These are phyloP conservation scores for Synchiropus splendidus DNA, from an alignment of 2,113 vertebrate genomes.

Conservation along the genomic window DNA sequence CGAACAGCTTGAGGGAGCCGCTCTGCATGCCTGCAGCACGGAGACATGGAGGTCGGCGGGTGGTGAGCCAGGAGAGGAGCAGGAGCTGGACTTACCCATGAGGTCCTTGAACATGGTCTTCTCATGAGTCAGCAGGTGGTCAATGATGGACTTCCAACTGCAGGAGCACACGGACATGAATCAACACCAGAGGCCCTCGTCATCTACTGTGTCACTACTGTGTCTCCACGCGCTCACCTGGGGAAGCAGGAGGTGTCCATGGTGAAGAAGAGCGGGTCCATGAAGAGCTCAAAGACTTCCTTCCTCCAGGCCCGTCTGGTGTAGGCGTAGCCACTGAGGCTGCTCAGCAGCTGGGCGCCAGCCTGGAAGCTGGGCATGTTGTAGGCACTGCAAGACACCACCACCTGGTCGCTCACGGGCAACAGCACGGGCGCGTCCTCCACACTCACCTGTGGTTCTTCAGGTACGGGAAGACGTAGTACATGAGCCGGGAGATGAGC, in stretches of 20 bases:
- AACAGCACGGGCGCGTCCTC: not conserved
- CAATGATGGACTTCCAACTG: slow-evolving; percentile 91
- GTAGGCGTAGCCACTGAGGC: slow-evolving; percentile 92
- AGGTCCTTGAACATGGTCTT: slow-evolving; percentile 98
- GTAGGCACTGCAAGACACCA: slow-evolving; percentile 70
- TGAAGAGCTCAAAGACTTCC: slow-evolving; percentile 85
- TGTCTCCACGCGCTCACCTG: slow-evolving; percentile 68
- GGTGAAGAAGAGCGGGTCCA: slow-evolving; percentile 94
- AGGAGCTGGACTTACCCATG: slow-evolving; percentile 88
- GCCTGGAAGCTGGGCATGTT: slow-evolving; percentile 92
- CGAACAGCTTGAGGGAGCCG: slow-evolving; percentile 84
- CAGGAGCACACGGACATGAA: not conserved
- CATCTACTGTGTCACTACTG: too few species aligned
- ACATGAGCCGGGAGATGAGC: slow-evolving; percentile 87
- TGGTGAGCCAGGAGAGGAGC: too few species aligned
- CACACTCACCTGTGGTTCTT: slow-evolving; percentile 83
- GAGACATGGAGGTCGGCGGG: not conserved
- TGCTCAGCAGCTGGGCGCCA: slow-evolving; percentile 83
- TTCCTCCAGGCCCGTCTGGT: slow-evolving; percentile 95
- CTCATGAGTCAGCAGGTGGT: slow-evolving; percentile 94
- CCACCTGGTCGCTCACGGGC: not conserved
- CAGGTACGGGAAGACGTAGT: slow-evolving; percentile 91
- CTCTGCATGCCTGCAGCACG: slow-evolving; percentile 81
- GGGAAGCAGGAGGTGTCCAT: slow-evolving; percentile 81
- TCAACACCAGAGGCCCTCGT: not conserved